A percentile compares a stretch with the other conserved stretches of the same genome.
Conservation (phyloP, 2,113 vertebrate species). For the Prinia subflava region DNA sequence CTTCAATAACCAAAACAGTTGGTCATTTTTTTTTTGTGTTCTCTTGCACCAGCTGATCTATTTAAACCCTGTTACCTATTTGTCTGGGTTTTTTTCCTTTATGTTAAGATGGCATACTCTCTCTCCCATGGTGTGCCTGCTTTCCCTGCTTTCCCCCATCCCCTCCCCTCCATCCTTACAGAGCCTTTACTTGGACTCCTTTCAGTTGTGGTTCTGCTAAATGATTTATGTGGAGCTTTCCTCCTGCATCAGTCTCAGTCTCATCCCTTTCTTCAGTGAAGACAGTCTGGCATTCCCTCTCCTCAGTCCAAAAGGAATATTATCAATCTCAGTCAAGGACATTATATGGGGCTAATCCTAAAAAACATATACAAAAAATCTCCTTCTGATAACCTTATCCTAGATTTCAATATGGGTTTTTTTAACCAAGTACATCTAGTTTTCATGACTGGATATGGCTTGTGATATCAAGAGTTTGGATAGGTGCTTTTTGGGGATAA, state of each 20-base stretch:
- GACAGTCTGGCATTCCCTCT: neutral
- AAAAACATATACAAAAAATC: neutral
- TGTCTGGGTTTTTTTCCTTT: neutral
- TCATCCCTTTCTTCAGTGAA: neutral
- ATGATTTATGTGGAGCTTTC: neutral
- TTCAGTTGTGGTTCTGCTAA: neutral
- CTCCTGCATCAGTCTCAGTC: neutral
- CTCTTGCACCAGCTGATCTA: neutral
- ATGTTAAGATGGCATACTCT: neutral
- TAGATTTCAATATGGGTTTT: neutral
- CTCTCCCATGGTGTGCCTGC: neutral
- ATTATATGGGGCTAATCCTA: neutral
- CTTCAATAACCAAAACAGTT: neutral
- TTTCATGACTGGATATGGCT: neutral
- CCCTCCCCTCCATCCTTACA: fast-evolving
- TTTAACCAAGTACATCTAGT: neutral
- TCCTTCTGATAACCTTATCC: neutral
- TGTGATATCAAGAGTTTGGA: neutral
- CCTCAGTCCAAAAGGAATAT: neutral
- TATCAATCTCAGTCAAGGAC: neutral
- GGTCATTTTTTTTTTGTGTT: neutral
- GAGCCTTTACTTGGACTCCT: neutral
- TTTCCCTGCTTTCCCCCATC: neutral
- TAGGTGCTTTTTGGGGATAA: neutral
- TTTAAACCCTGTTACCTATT: neutral